Conservation (phyloP, 2,888 invertebrate species). For the Rhogogaster chlorosoma region DNA sequence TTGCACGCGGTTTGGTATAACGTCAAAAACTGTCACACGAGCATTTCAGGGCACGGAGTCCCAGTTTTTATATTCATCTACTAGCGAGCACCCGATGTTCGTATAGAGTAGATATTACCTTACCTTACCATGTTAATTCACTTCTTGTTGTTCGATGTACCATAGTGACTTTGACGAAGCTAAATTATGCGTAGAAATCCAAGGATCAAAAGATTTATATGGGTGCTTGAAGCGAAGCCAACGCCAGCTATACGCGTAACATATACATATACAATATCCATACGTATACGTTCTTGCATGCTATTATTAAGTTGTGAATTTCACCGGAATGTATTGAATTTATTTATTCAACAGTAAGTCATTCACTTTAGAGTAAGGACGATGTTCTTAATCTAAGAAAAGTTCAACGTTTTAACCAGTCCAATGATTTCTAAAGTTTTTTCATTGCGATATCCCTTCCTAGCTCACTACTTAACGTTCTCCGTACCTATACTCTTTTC, state of each 20-base stretch:
- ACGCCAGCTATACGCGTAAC: not conserved
- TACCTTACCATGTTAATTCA: not conserved
- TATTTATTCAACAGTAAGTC: not conserved
- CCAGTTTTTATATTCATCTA: slow-evolving; percentile 17
- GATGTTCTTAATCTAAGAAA: not conserved
- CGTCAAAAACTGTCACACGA: slow-evolving; percentile 31
- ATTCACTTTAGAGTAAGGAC: not conserved
- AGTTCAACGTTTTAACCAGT: slow-evolving; percentile 1
- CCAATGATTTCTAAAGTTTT: slow-evolving; percentile 30
- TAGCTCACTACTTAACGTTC: not conserved
- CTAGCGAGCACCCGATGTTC: not conserved
- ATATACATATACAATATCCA: not conserved
- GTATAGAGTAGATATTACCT: not conserved
- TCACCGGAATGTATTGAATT: not conserved
- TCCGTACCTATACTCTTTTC: slow-evolving; percentile 19
- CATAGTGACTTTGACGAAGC: not conserved
- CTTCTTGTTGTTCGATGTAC: not conserved
- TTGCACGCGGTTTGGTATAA: slow-evolving; percentile 32
- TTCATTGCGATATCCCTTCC: not conserved
- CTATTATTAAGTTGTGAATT: not conserved
- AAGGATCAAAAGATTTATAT: not conserved
- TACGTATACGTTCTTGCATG: not conserved
- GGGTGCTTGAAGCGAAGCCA: not conserved
- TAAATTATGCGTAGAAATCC: not conserved
- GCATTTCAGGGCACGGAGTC: not conserved